Base-by-base conservation (phyloP, 2,797 vertebrate species). In the Streptopelia turtur region DNA sequence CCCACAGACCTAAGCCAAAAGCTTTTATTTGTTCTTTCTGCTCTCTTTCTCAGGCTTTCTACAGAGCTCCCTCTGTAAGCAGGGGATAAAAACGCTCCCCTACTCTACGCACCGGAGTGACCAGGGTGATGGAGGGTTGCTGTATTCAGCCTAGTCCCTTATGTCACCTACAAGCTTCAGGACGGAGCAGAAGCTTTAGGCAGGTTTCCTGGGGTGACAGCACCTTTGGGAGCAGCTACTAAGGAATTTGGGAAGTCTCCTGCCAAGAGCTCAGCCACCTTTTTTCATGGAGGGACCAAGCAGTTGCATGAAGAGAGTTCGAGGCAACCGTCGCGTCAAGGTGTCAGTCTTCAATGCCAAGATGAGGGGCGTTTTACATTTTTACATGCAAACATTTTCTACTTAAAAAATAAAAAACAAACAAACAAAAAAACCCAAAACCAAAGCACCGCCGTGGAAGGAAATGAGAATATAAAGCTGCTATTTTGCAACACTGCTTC, bases 401-500 rank as follows among this genome's bases (percentile, higher is more conserved):
- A 81, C 47, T 95, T 74, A 87, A n/a, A 68, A 59, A 27, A 24
- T 47, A 31, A 4, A 27, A 27, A 27, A 25, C 25, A 52, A 25
- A 15, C 47, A 45, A 49, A 23, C 22, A 49, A 49, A 49, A 49
- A 9, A 59, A 25, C 41, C 41, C 41, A 16, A 56, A 33, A 6
- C 2, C 13, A n/a, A 33, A 30, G 7, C 45, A 83, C 18, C 14
- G 60, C 30, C 61, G 1, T 78, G 57, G 61, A 94, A 92, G 80
- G 80, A 87, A 88, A 94, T 49, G n/a, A 96, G 82, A 96, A 93
- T 90, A 94, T 79, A 96, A 93, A 28, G 24, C 93, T 86, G 81
- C 71, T 89, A 63, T 92, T 96, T 87, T 89, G 70, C 91, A 97
- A 94, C 1, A 21, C 79, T 13, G 43, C 92, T 93, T 89, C 94